Evolutionary conservation across 2,113 vertebrate species (phyloP).

Genomic region (Naja naja): DNA sequence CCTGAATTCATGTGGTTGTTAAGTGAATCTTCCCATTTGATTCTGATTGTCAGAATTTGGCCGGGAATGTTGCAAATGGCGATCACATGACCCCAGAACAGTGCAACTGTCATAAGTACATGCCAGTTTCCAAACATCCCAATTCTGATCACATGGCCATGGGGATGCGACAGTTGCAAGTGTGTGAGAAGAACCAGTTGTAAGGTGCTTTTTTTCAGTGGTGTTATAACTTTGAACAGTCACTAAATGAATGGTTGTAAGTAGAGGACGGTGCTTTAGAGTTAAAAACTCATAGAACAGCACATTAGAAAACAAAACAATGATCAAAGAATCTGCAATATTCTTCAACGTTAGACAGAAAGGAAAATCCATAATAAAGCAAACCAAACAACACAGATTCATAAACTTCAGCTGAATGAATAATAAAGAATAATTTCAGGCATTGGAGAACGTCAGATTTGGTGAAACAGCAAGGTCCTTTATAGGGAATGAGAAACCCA

Average conservation of each 20-base stretch:
- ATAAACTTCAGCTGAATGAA: not conserved
- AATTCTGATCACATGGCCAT: not conserved
- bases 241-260: not conserved
- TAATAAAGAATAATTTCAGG: not conserved
- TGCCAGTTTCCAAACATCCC: not conserved
- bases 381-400: not conserved
- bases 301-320: not conserved
- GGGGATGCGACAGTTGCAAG: not conserved
- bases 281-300: not conserved
- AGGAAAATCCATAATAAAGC: not conserved
- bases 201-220: not conserved
- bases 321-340: not conserved
- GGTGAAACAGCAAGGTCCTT: not conserved
- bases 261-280: not conserved
- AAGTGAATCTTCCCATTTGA: not conserved
- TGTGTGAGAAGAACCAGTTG: not conserved
- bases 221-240: not conserved
- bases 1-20: not conserved
- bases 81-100: not conserved
- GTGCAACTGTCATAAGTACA: not conserved
- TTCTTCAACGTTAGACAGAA: not conserved
- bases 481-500: not conserved
- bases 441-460: not conserved
- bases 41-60: not conserved
- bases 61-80: not conserved